Percentiles rank a stretch among this genome's conserved stretches.
Conservation (phyloP, 2,113 vertebrate genomes). For the Tylochromis polylepis region DNA sequence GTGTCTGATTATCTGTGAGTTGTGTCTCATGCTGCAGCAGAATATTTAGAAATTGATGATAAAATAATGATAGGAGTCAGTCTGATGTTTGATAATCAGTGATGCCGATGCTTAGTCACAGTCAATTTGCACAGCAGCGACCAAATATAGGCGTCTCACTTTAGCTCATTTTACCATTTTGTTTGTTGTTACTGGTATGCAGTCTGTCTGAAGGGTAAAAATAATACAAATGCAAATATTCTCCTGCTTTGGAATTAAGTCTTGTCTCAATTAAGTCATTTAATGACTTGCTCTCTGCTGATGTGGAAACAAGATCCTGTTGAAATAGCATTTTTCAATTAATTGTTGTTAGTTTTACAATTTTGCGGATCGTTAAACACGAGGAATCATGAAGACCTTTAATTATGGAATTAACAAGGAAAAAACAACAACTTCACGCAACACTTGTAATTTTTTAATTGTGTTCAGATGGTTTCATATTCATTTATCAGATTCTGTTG, state of each 20-base stretch:
- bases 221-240: conserved; percentile 3
- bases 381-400: neutral
- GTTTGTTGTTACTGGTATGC: conserved; percentile 9
- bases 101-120: conserved; percentile 33
- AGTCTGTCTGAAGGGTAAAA: neutral
- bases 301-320: neutral
- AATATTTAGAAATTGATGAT: conserved; percentile 21
- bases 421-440: neutral
- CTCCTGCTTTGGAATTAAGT: neutral
- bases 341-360: conserved; percentile 23
- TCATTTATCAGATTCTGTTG: neutral
- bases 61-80: conserved; percentile 16
- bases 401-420: neutral
- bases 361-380: neutral
- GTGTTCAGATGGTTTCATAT: conserved; percentile 8
- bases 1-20: neutral
- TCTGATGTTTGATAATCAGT: conserved; percentile 22
- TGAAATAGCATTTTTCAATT: neutral
- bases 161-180: conserved; percentile 17
- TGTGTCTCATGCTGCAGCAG: neutral
- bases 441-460: neutral
- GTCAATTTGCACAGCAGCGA: conserved; percentile 15
- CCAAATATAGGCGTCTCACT: conserved; percentile 30
- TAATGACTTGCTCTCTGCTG: neutral
- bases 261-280: neutral